phyloP scores from a whole-genome alignment of 2,888 invertebrate genomes.

The Acrobasis repandana region DNA sequence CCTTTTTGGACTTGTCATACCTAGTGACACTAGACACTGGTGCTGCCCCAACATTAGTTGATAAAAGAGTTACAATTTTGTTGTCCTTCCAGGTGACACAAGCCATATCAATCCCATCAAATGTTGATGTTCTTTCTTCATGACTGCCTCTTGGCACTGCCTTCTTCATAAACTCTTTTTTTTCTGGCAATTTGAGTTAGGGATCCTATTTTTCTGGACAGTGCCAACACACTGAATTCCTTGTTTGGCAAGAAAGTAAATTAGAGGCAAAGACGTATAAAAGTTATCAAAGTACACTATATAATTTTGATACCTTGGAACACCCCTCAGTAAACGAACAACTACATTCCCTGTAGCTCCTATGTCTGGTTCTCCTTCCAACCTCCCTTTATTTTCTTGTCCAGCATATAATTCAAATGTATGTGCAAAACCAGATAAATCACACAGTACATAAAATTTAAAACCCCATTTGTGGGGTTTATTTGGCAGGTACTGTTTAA shows the following conservation, averaged over 20 bases:
- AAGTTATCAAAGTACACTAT: conserved; percentile 42
- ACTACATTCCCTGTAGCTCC: conserved; percentile 41
- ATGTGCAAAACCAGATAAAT: conserved; percentile 27
- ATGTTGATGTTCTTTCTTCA: conserved; percentile 46
- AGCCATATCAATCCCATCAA: conserved; percentile 44
- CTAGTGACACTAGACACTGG: conserved; percentile 37
- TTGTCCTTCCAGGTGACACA: conserved; percentile 50
- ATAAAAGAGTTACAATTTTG: conserved; percentile 46
- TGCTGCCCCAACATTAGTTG: conserved; percentile 43
- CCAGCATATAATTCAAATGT: conserved; percentile 24
- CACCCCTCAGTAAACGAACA: conserved; percentile 38
- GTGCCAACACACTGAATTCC: conserved; percentile 40
- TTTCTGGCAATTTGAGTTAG: conserved; percentile 44
- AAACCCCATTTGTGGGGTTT: no score
- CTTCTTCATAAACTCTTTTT: conserved; percentile 48
- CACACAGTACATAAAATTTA: conserved; percentile 32
- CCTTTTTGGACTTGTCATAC: conserved; percentile 38
- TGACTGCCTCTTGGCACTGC: conserved; percentile 47
- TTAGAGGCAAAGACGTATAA: conserved; percentile 42
- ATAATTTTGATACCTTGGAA: conserved; percentile 43
- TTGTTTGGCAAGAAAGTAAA: conserved; percentile 40
- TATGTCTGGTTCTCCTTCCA: conserved; percentile 34
- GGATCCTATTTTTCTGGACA: conserved; percentile 46
- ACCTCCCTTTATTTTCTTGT: conserved; percentile 19
- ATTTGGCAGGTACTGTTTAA: conserved; percentile 29